Base-by-base conservation (phyloP, 2,797 vertebrate genomes). In the Spondyliosoma cantharus region DNA sequence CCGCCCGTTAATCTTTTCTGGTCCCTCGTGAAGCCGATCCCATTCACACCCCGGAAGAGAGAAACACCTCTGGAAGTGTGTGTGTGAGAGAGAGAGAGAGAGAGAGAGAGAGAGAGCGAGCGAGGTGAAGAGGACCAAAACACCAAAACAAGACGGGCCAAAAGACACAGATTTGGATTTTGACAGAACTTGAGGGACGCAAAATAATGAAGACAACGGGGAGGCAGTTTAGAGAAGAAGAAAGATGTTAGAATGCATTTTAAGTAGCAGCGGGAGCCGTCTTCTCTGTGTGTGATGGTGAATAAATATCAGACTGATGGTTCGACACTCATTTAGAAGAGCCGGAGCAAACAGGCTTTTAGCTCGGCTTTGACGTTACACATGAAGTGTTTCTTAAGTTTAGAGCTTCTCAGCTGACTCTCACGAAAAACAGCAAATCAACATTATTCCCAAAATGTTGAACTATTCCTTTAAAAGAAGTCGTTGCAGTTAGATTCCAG, bases 11-110 rank as follows among this genome's bases (percentile, higher is more conserved):
- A 19, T 75, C 58, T 63, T 74, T 56, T 69, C 17, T 8, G 1
- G 13, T 72, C 85, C 66, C 86, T 66, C 7, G 80, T 73, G 83
- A 72, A n/a, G 19, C 61, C 72, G 45, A 72, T 84, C 71, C 82
- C 73, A 92, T 92, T 91, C 74, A 76, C 91, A 86, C 87, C 68
- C 71, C 7, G 24, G 42, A 76, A 54, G 65, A 80, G 32, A 81
- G 83, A 78, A 75, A 81, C 85, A 86, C 74, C 57, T 89, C 70
- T 9, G 43, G 32, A 74, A 25, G 80, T 48, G 49, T 65, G 63
- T 71, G 61, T 61, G 14, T 66, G 60, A 82, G 29, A 8, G 32
- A 61, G 15, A 71, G 56, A 29, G 68, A 62, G 66, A 45, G 42
- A 68, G 66, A 24, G 14, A 9, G 16, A 0, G 5, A 22, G 17